Evolutionary conservation across 2,797 vertebrate genomes (phyloP).

Genomic region (Spea hammondii): DNA sequence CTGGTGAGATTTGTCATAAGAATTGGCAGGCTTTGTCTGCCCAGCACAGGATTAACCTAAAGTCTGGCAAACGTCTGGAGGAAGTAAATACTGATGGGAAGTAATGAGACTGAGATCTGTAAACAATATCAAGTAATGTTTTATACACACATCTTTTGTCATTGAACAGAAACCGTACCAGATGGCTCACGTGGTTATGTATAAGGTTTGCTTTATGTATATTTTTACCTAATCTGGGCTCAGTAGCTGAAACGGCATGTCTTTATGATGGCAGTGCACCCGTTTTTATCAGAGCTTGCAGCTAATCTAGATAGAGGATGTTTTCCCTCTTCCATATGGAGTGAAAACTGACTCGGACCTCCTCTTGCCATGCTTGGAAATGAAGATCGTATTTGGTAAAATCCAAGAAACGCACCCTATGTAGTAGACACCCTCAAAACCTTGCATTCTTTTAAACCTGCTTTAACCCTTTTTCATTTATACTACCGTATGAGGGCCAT

Average conservation of each 20-base stretch:
- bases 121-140: slow-evolving; percentile 32
- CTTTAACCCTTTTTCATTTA: too few relatives aligned
- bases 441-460: too few relatives aligned
- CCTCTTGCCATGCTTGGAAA: too few relatives aligned
- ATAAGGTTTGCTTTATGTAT: neutral
- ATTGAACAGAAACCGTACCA: slow-evolving; percentile 20
- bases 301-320: neutral
- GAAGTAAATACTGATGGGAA: slow-evolving; percentile 13
- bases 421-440: too few relatives aligned
- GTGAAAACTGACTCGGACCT: neutral
- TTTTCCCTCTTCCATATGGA: neutral
- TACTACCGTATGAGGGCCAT: too few relatives aligned
- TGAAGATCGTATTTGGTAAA: too few relatives aligned
- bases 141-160: slow-evolving; percentile 28
- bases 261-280: neutral
- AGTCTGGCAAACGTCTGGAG: too few relatives aligned
- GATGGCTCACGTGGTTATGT: slow-evolving; percentile 11
- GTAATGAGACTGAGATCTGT: neutral
- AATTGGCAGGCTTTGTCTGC: too few relatives aligned
- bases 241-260: neutral
- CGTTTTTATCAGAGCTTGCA: neutral
- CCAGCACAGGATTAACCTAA: too few relatives aligned
- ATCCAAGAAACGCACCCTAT: too few relatives aligned
- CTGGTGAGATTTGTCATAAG: too few relatives aligned
- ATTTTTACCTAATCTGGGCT: neutral